Evolutionary conservation across 2,113 vertebrate genomes (phyloP), one percentile per base, ranked within the genome.

Genomic region (Amazona guildingii): DNA sequence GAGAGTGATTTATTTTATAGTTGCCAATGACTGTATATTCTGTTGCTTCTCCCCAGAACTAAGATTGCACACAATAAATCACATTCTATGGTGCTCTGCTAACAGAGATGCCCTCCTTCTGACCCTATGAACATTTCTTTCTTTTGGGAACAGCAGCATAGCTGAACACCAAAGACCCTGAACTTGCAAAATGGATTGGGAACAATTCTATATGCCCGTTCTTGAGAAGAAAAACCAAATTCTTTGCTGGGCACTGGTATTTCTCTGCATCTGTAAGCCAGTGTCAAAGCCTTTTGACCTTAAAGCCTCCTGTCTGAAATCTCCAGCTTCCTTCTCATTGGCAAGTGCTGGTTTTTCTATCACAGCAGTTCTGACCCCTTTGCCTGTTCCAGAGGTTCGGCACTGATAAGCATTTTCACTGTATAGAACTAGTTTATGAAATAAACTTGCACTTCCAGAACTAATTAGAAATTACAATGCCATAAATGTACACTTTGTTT

Each of bases 31-130:
- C 18, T 24, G 1, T 29, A 23, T 33, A 11, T 79, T 23, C 23
- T 33, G 18, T 48, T 78, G 9, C 68, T 25, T 55, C n/a, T 7
- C 25, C 24, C 39, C 41, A 29, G 33, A 64, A 57, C 57, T 41
- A n/a, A 48, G 48, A n/a, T 6, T 48, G n/a, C 28, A 48, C 13
- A 25, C 10, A 21, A 9, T 35, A 57, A 41, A 20, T 41, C 23
- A n/a, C 7, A 15, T 54, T 33, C 66, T 62, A 10, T 2, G 0
- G 10, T 15, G 9, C 18, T 13, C 15, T n/a, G 8, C 16, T 16
- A 11, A 39, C 24, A 54, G 4, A 35, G 13, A 8, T 64, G n/a
- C 19, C 33, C 7, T 44, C 27, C 46, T 44, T 31, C 21, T 44
- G 64, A 24, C 33, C 37, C 15, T 17, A 7, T 14, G 33, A 44